These are phyloP conservation scores for Eulacestoma nigropectus DNA, from an alignment of 2,113 vertebrate genomes.

Conservation along the genomic window DNA sequence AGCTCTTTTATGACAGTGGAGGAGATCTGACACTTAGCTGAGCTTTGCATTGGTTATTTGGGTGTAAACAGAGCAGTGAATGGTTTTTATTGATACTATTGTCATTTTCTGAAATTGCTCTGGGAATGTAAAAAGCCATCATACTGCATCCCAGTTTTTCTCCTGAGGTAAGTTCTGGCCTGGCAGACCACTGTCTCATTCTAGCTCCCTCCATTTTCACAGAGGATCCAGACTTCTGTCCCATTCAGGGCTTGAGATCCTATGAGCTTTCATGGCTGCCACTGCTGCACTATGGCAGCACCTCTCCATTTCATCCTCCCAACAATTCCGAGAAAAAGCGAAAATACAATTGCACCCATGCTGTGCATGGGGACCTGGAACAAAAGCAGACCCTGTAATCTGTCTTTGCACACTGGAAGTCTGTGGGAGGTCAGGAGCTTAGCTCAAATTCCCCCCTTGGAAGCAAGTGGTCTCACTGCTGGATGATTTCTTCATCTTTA, in stretches of 20 bases:
- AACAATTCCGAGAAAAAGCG: neutral
- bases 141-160: neutral
- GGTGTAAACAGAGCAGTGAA: neutral
- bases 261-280: neutral
- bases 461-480: neutral
- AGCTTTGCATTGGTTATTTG: constrained; percentile 14
- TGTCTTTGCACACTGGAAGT: neutral
- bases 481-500: neutral
- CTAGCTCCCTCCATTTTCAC: neutral
- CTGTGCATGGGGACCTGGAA: neutral
- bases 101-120: neutral
- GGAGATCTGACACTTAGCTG: constrained; percentile 4
- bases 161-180: neutral
- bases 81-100: neutral
- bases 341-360: neutral
- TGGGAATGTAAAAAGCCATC: neutral
- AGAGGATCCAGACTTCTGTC: neutral
- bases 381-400: neutral
- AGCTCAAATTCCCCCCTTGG: neutral
- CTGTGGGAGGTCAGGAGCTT: neutral
- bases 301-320: neutral
- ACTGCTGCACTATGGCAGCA: neutral
- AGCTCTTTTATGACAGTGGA: neutral
- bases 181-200: neutral
- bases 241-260: neutral